Evolutionary conservation across 2,888 invertebrate genomes (phyloP), one percentile per base, ranked within the genome.

Genomic region (Rutpela maculata): DNA sequence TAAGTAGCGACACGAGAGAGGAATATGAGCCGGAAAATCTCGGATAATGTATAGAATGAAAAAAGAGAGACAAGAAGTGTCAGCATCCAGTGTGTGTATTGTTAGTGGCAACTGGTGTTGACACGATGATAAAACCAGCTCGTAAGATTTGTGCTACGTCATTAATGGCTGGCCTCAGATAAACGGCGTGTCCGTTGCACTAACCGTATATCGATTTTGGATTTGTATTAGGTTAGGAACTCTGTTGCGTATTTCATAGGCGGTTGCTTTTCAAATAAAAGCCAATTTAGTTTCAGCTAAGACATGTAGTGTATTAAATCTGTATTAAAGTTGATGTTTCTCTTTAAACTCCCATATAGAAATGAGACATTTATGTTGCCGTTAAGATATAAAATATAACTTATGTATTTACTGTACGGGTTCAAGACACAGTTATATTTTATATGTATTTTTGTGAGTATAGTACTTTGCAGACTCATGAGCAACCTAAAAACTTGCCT

Each of bases 81-180:
- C 80, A 84, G 82, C 78, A 79, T 78, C 80, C 83, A 82, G 83
- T 83, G 83, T 83, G 85, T 85, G 86, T 85, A 87, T 87, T 87
- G 87, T 86, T 85, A 84, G 82, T 82, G 86, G 87, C 89, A 89
- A 89, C 89, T 89, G 89, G 88, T 88, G 89, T 88, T 89, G 89
- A 88, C 89, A 88, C 86, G 84, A 86, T 88, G 88, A 89, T 88
- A 88, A 89, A 88, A 88, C 86, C 86, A 81, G 81, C 85, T 83
- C 84, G 85, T 85, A 83, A 88, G 88, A 88, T 88, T 88, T 88
- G 88, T 86, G 86, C 86, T 82, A 85, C 87, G 85, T 87, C 88
- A 88, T 88, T 88, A 88, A 87, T 86, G 88, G 86, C 85, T 80
- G 85, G 81, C 83, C 82, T 84, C 83, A 86, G 85, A 88, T 86